phyloP scores from a whole-genome alignment of 1,140 invertebrate genomes.

The Himalopsyche phryganea region DNA sequence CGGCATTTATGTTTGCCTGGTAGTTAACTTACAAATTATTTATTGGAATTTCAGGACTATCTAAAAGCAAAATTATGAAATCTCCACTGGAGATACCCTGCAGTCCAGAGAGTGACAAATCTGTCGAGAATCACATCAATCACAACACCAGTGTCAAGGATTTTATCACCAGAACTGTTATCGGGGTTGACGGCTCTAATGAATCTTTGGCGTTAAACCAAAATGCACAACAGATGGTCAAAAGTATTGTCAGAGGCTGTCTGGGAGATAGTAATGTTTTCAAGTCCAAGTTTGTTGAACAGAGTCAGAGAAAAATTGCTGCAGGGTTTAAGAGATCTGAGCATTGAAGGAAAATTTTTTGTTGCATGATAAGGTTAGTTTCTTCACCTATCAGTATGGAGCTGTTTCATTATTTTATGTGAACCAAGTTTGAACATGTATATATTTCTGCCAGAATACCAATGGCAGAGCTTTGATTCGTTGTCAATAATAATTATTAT shows the following conservation, averaged over 20 bases:
- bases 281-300: too few relatives aligned
- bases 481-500: too few relatives aligned
- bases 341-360: too few relatives aligned
- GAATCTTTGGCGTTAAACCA: slow-evolving; percentile 5
- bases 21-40: not conserved
- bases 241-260: not conserved
- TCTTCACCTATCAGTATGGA: too few relatives aligned
- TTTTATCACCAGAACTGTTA: not conserved
- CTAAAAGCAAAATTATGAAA: not conserved
- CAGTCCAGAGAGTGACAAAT: slow-evolving; percentile 27
- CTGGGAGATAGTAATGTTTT: too few relatives aligned
- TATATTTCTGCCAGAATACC: too few relatives aligned
- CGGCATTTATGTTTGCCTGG: not conserved
- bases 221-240: slow-evolving; percentile 9
- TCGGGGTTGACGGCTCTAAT: not conserved
- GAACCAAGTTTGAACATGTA: too few relatives aligned
- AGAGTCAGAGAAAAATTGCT: too few relatives aligned
- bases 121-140: slow-evolving; percentile 20
- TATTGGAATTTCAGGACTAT: slow-evolving; percentile 8
- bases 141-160: not conserved
- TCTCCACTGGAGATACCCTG: slow-evolving; percentile 5
- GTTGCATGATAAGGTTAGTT: too few relatives aligned
- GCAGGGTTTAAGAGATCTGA: too few relatives aligned
- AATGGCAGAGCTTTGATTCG: too few relatives aligned
- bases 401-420: too few relatives aligned